Conservation (phyloP, 2,888 invertebrate genomes). For the Euspilapteryx auroguttella region DNA sequence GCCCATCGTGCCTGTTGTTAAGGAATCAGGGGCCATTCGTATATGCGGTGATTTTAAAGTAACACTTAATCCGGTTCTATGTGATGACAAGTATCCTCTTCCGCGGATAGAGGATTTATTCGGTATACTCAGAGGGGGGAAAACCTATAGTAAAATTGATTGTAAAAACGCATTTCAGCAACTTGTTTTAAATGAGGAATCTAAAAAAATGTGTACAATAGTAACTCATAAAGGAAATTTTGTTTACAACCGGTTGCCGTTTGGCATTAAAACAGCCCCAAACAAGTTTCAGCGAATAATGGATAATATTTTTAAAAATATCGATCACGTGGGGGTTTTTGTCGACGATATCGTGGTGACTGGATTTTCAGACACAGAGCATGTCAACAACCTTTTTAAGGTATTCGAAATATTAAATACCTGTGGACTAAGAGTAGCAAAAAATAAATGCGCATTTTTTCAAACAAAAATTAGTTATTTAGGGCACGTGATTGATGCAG, state of each 20-base stretch:
- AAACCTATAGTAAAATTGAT: neutral
- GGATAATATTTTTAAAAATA: neutral
- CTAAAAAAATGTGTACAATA: neutral
- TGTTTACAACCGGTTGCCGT: neutral
- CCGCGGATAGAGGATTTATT: conserved; percentile 1
- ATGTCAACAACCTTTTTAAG: neutral
- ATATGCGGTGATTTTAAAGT: too few relatives aligned
- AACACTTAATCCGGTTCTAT: too few relatives aligned
- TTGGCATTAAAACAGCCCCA: neutral
- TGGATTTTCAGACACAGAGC: neutral
- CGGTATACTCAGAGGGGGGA: neutral
- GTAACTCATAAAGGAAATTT: conserved; percentile 1
- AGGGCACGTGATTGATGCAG: neutral
- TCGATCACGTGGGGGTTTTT: neutral
- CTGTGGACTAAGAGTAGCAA: neutral
- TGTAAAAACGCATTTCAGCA: neutral
- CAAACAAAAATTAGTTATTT: neutral
- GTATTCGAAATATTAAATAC: neutral
- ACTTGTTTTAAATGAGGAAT: neutral
- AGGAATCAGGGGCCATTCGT: neutral
- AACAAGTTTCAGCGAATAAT: neutral
- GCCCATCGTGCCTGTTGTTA: conserved; percentile 1
- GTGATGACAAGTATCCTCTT: conserved; percentile 2
- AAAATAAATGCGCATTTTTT: conserved; percentile 1
- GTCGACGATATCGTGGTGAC: neutral